Base-by-base conservation (phyloP, 2,888 invertebrate species). In the Melanchra persicariae region DNA sequence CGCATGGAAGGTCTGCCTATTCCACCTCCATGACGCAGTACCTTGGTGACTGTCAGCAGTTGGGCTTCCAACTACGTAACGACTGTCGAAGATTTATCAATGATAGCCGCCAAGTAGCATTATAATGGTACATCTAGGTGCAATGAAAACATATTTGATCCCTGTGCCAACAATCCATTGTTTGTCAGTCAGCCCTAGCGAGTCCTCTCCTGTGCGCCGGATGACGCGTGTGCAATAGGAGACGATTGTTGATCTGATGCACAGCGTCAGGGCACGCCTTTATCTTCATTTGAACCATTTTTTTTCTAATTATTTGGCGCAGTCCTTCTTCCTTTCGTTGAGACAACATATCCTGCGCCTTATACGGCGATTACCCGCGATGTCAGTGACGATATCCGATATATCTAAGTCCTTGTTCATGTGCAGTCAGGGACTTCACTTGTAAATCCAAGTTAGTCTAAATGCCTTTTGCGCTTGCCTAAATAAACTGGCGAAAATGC, bases 211-310 rank as follows among this genome's bases (percentile, higher is more conserved):
- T n/a, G 26, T 24, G 22, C 30, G 6, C 10, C n/a, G 22, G n/a
- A 15, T 19, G 47, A 22, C 12, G 8, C 52, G 40, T 22, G 22
- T 34, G n/a, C 8, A 74, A 10, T 49, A 10, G 54, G 17, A 12
- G 22, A 12, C 22, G 9, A 22, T 43, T 74, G 65, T 63, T 47
- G 61, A 61, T 60, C 19, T 19, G 75, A 37, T 45, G 34, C 66
- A 43, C 19, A n/a, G 22, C 47, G 22, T 19, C 34, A 17, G 45
- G 26, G 24, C 37, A 19, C 24, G 12, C 17, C 5, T 43, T 19
- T 57, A 34, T 43, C 47, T 63, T 64, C 12, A 74, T 74, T 51
- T 49, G 17, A 34, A 43, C 26, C 26, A 22, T 65, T 45, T 6
- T 24, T 30, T 9, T 12, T 22, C 22, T 26, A 10, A 49, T 47